phyloP scores from a whole-genome alignment of 2,888 invertebrate species.

The Ornithoptera alexandrae region DNA sequence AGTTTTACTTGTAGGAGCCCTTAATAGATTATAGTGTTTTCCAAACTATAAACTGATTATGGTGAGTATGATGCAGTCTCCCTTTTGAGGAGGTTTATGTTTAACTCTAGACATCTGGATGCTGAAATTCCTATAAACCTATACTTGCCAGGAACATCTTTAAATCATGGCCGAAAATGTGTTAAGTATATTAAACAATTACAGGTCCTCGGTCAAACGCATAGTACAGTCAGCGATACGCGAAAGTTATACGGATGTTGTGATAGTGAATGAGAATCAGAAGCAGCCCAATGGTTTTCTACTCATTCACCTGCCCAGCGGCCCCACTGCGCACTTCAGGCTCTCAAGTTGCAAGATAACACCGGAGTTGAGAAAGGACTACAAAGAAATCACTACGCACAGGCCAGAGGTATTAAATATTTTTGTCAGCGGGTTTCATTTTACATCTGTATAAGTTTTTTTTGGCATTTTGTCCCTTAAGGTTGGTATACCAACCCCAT shows the following conservation, averaged over 20 bases:
- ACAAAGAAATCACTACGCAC: slow-evolving; percentile 91
- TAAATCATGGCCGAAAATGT: no score
- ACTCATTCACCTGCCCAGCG: slow-evolving; percentile 95
- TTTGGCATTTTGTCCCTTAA: no score
- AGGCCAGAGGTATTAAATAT: slow-evolving; percentile 86
- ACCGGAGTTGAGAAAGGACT: slow-evolving; percentile 88
- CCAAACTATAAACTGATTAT: no score
- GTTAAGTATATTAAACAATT: neutral
- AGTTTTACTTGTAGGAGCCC: no score
- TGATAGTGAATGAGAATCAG: slow-evolving; percentile 96
- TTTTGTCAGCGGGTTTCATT: neutral
- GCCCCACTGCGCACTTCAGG: slow-evolving; percentile 98
- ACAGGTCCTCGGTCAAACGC: slow-evolving; percentile 93
- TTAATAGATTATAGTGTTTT: no score
- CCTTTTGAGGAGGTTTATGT: no score
- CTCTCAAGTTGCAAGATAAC: slow-evolving; percentile 95
- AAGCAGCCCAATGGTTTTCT: slow-evolving; percentile 95
- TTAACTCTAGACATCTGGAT: no score
- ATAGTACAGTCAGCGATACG: slow-evolving; percentile 92
- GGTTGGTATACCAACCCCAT: no score
- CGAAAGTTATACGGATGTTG: slow-evolving; percentile 90
- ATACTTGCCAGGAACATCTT: no score
- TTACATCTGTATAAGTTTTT: no score
- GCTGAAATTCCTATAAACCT: no score
- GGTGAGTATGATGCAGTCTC: no score